Percentiles rank a stretch among this genome's conserved stretches.
phyloP scores from a whole-genome alignment of 2,797 vertebrate species.

The Myotis myotis region DNA sequence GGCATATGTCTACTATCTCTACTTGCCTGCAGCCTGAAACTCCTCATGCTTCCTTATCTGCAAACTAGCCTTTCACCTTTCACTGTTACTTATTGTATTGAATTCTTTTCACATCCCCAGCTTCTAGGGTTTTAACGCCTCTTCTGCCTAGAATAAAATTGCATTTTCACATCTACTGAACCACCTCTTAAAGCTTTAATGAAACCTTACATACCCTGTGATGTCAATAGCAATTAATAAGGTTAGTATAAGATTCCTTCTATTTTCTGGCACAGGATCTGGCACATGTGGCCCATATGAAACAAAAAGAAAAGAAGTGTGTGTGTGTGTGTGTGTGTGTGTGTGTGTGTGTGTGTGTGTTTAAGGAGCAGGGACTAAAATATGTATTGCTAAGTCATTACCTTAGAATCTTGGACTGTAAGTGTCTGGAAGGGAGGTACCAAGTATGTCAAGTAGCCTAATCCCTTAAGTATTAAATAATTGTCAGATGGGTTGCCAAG shows the following conservation, averaged over 20 bases:
- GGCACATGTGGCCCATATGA: constrained; percentile 57
- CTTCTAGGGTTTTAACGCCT: constrained; percentile 27
- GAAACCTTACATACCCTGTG: constrained; percentile 33
- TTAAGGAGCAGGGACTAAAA: neutral
- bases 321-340: too few relatives aligned
- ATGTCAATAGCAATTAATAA: constrained; percentile 53
- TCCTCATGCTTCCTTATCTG: neutral
- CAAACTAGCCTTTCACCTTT: neutral
- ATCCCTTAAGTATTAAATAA: constrained; percentile 75
- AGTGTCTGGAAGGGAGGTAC: constrained; percentile 68
- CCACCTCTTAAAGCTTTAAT: constrained; percentile 30
- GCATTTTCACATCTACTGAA: constrained; percentile 25
- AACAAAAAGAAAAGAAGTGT: constrained; percentile 57
- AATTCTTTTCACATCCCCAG: neutral
- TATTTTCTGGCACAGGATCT: constrained; percentile 44
- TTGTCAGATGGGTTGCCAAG: constrained; percentile 59
- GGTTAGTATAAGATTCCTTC: constrained; percentile 32
- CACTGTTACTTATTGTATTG: neutral
- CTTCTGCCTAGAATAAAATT: constrained; percentile 40
- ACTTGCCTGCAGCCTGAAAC: neutral
- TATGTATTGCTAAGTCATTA: constrained; percentile 62
- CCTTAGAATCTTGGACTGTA: constrained; percentile 63
- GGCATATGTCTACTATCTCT: neutral
- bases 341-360: neutral
- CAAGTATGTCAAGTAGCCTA: constrained; percentile 69